Evolutionary conservation across 2,888 invertebrate species (phyloP), one percentile per base, ranked within the genome.

Genomic region (Sphaerophoria rueppellii): DNA sequence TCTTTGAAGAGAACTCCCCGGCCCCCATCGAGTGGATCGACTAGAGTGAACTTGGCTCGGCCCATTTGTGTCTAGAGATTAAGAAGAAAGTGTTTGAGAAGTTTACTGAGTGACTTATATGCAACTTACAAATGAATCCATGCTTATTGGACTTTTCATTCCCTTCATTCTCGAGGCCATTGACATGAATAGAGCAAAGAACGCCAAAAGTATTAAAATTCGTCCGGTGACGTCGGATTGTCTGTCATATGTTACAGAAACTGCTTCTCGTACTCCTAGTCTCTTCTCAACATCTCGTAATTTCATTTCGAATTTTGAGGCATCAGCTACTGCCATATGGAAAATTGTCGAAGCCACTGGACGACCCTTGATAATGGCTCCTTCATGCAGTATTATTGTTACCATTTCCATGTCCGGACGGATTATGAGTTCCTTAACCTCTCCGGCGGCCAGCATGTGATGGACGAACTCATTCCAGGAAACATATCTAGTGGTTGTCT

Each of bases 401-500:
- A 97, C 97, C 88, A 96, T 94, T 89, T 97, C 96, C 88, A 95
- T 93, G 89, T 97, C 97, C 0, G 98, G 98, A 52, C 96, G 93
- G 4, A 98, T 95, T 0, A 98, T 95, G 85, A 97, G 92, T 91
- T 97, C 96, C 88, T 97, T 96, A 0, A 98, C 98, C 93, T 99
- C 98, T 12, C 99, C 99, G 90, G 96, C 97, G 0, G 96, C 95
- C 72, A 99, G 92, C 96, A 99, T 97, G 83, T 98, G 96, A 91
- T 98, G 96, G 0, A 98, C 95, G 93, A 99, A 99, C 92, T 99
- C 98, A 92, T 98, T 98, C 99, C 99, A 99, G 0, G 98, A 97
- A 2, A 98, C 96, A 90, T 96, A 96, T 40, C 96, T 93, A n/a
- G 91, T 91, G 6, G 91, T 89, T 9, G 90, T 89, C 88, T 90